Percentiles rank a stretch among this genome's conserved stretches.
Evolutionary conservation across 2,888 invertebrate genomes (phyloP).

Genomic region (Pristionchus japonicus): DNA sequence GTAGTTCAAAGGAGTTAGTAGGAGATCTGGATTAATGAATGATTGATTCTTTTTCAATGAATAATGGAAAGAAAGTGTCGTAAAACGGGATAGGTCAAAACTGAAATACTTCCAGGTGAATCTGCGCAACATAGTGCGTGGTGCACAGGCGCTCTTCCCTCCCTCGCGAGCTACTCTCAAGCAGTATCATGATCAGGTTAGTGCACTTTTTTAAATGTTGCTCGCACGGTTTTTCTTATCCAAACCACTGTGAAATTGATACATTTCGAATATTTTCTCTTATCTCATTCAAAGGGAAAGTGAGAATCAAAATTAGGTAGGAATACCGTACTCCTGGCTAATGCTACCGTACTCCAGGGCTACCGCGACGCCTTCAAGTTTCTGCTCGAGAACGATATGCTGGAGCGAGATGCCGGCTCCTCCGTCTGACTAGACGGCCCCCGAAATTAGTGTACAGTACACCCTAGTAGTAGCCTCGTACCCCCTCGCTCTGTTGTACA

Average conservation of each 20-base stretch:
- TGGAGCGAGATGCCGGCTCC: slow-evolving; percentile 54
- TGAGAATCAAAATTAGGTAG: no score
- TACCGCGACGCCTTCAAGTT: slow-evolving; percentile 75
- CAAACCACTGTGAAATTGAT: no score
- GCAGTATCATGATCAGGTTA: slow-evolving; percentile 69
- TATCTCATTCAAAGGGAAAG: no score
- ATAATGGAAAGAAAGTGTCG: no score
- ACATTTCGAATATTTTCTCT: no score
- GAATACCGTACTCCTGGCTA: no score
- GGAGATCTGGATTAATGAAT: no score
- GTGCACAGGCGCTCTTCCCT: slow-evolving; percentile 76
- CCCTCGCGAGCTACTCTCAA: slow-evolving; percentile 72
- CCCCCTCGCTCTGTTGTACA: neutral
- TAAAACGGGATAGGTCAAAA: neutral
- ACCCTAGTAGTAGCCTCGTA: neutral
- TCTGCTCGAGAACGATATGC: slow-evolving; percentile 63
- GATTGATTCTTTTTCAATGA: no score
- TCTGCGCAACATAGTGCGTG: slow-evolving; percentile 73
- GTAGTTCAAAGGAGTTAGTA: no score
- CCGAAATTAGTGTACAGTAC: neutral
- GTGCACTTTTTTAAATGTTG: no score
- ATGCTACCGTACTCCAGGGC: slow-evolving; percentile 61
- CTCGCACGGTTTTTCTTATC: no score
- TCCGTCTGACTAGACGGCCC: slow-evolving; percentile 30
- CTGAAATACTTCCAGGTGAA: slow-evolving; percentile 75